Base-by-base conservation (phyloP, 2,797 vertebrate genomes). In the Amniataba percoides region DNA sequence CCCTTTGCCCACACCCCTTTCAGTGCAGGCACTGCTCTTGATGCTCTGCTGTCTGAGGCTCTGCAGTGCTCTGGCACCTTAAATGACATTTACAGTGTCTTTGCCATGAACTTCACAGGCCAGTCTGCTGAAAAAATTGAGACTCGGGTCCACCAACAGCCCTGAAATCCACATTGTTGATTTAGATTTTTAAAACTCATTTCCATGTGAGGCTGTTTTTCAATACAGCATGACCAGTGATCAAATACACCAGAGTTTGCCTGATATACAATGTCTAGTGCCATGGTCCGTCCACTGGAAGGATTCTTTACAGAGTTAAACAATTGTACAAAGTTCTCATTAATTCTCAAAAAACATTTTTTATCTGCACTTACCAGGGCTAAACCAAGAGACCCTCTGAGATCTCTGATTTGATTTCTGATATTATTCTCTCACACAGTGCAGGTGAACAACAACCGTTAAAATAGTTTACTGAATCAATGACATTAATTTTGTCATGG, bases 51-150 rank as follows among this genome's bases (percentile, higher is more conserved):
- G 63, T 73, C 56, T 57, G 55, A 65, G 39, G 62, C 62, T 81
- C 74, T 87, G 86, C 83, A 82, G 62, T 77, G 55, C 59, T 67
- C 21, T 71, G 48, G 55, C 59, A 74, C 51, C 25, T 31, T 51
- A 36, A 46, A 80, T 56, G 36, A 55, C 34, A 59, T 56, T 42
- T 66, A 25, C 12, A 58, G 1, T 42, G 60, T 71, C 36, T 16
- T 67, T 5, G 56, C 48, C 3, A 10, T 73, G 43, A 83, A 49
- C 48, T 46, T 60, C 5, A 40, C 57, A 15, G 43, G 39, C 21
- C 21, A 23, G 25, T 19, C 13, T 56, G 25, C 34, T 62, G 53
- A 19, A 18, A 27, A 5, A 46, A 74, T 18, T 39, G 13, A 45
- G 12, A 11, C 36, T 49, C 19, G 23, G n/a, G 6, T 7, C 34